These are phyloP conservation scores for Stegodyphus dumicola DNA, from an alignment of 1,140 invertebrate genomes.

Conservation along the genomic window DNA sequence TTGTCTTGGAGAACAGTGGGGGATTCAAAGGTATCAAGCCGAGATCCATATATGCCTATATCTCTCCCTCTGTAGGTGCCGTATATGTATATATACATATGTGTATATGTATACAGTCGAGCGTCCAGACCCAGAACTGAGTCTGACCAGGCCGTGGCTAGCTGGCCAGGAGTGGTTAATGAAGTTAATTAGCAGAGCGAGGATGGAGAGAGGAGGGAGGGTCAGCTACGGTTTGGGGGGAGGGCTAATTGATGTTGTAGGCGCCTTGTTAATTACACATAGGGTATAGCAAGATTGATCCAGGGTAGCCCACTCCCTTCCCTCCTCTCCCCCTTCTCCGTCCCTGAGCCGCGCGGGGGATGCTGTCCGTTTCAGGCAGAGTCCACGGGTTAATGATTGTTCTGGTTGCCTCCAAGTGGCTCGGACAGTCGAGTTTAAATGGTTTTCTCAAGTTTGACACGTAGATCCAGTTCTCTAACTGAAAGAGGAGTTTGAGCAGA, in stretches of 20 bases:
- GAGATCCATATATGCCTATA: neutral
- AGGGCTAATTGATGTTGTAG: constrained; percentile 58
- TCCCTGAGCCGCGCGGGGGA: neutral
- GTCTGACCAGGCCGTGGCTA: neutral
- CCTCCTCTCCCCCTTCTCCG: too few relatives aligned
- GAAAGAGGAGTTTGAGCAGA: neutral
- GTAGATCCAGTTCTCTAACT: constrained; percentile 5
- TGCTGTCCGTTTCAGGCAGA: constrained; percentile 8
- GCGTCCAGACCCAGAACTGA: neutral
- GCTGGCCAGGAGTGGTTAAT: constrained; percentile 38
- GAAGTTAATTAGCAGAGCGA: constrained; percentile 55
- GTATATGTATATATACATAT: neutral
- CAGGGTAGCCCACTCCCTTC: neutral
- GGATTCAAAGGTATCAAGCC: neutral
- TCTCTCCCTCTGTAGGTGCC: too few relatives aligned
- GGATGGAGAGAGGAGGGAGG: neutral
- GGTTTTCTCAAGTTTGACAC: constrained; percentile 53
- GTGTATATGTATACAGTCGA: neutral
- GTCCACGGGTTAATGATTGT: constrained; percentile 37
- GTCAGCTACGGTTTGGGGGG: constrained; percentile 23
- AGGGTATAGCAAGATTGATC: constrained; percentile 53
- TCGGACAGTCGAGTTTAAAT: constrained; percentile 51
- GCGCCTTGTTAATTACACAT: constrained; percentile 60
- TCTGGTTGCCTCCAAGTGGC: constrained; percentile 32
- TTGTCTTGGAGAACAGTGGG: constrained; percentile 3